phyloP scores from a whole-genome alignment of 2,113 vertebrate genomes.

The Plectropomus leopardus region DNA sequence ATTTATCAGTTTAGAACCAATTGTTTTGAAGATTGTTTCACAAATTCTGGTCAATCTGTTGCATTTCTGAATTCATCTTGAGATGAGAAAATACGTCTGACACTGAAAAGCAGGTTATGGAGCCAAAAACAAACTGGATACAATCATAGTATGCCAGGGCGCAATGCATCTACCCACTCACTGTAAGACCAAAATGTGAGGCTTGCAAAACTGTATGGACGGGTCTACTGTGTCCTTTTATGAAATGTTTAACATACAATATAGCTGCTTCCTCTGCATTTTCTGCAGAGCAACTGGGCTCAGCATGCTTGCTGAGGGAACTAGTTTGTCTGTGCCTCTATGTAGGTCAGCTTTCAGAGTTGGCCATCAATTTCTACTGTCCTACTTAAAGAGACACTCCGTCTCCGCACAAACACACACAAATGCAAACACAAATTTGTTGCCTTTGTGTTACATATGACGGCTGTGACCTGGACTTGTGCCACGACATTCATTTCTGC shows the following conservation, averaged over 20 bases:
- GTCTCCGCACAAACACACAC: conserved; percentile 52
- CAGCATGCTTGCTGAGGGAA: conserved; percentile 77
- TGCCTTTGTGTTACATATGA: conserved; percentile 43
- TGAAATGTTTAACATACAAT: conserved; percentile 59
- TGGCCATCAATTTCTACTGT: conserved; percentile 87
- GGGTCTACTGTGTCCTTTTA: conserved; percentile 25
- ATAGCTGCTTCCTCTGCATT: conserved; percentile 68
- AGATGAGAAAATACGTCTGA: conserved; percentile 20
- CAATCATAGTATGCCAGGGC: background rate
- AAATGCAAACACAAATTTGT: conserved; percentile 28
- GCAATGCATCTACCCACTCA: background rate
- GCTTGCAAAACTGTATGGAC: background rate
- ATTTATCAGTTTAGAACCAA: conserved; percentile 26
- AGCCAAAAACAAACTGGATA: background rate
- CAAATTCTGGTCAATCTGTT: conserved; percentile 27
- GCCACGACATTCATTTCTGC: conserved; percentile 13
- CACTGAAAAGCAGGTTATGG: conserved; percentile 1
- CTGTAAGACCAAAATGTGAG: background rate
- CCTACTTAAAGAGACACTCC: conserved; percentile 82
- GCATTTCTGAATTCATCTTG: conserved; percentile 30
- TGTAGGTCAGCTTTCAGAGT: conserved; percentile 87
- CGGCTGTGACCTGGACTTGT: conserved; percentile 5
- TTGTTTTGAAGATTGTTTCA: conserved; percentile 33
- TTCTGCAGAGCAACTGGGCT: conserved; percentile 72
- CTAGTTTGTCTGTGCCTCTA: conserved; percentile 85